These are phyloP conservation scores for Steinernema scapterisci DNA, from an alignment of 2,888 invertebrate genomes.

Conservation along the genomic window DNA sequence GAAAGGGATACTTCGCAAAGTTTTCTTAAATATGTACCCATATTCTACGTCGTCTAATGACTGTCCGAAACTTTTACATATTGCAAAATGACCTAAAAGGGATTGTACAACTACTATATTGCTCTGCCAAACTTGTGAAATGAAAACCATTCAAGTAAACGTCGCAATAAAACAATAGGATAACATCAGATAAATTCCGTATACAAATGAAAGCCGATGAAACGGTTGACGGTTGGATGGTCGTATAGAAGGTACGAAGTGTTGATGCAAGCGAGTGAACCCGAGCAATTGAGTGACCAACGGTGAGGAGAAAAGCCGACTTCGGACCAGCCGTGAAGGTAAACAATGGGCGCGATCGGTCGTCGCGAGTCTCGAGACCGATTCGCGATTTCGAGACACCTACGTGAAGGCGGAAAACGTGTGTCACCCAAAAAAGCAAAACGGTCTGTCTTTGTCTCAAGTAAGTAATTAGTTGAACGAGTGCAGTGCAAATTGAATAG, in stretches of 20 bases:
- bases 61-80: too few relatives aligned
- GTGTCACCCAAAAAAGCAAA: constrained; percentile 19
- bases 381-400: constrained; percentile 14
- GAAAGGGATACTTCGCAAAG: too few relatives aligned
- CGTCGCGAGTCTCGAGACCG: constrained; percentile 11
- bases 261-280: constrained; percentile 8
- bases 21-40: too few relatives aligned
- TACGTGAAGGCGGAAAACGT: constrained; percentile 21
- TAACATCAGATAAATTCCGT: too few relatives aligned
- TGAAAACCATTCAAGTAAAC: too few relatives aligned
- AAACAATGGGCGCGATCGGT: neutral
- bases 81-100: too few relatives aligned
- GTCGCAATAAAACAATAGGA: too few relatives aligned
- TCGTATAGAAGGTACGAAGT: constrained; percentile 11
- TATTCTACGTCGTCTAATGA: too few relatives aligned
- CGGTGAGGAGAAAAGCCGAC: constrained; percentile 14
- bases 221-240: too few relatives aligned
- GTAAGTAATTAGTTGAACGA: constrained; percentile 7
- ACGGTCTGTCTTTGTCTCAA: neutral
- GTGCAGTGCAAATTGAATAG: neutral
- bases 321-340: constrained; percentile 11
- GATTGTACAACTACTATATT: too few relatives aligned
- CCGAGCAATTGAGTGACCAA: constrained; percentile 22
- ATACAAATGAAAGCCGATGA: too few relatives aligned
- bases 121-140: too few relatives aligned